Base-by-base conservation (phyloP, 2,888 invertebrate species). In the Blastobasis lacticolella region DNA sequence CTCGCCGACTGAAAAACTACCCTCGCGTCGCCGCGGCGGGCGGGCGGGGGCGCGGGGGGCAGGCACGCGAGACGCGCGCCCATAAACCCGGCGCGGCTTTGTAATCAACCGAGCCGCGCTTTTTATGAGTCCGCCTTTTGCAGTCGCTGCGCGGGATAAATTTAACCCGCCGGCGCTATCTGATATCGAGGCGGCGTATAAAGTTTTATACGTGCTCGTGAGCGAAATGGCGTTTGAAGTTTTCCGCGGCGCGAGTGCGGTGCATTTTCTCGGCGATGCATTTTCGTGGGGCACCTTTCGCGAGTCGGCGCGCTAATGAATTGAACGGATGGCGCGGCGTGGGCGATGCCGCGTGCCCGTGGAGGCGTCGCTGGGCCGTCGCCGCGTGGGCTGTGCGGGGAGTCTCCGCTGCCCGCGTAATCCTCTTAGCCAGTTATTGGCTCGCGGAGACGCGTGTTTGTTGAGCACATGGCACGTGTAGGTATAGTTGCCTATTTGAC, bases 21-120 rank as follows among this genome's bases (percentile, higher is more conserved):
- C 85, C 83, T 78, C 73, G 75, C 71, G 72, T 71, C 78, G 75
- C 63, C 62, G 67, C 56, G 60, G 68, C 70, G 69, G 70, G 67
- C 50, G 45, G 53, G 55, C 46, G 60, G 62, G 61, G 60, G 60
- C 66, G 65, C 59, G 63, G 62, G 62, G 61, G 55, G 59, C 62
- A 63, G 72, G 66, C 72, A 52, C 54, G 72, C 72, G 71, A 66
- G 71, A 52, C 54, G 72, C 72, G 71, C 71, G 71, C 71, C 75
- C 73, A n/a, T 78, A 80, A 81, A 75, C 73, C 68, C 73, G 69
- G 56, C 75, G 73, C 73, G 72, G 80, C 79, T 80, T 78, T 78
- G 84, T 81, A 86, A 86, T 86, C 83, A 84, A 80, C 72, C 75
- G 72, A 66, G 74, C 80, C 84, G 82, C 83, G 81, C 75, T 81